Evolutionary conservation across 2,797 vertebrate genomes (phyloP).

Genomic region (Hipposideros larvatus): DNA sequence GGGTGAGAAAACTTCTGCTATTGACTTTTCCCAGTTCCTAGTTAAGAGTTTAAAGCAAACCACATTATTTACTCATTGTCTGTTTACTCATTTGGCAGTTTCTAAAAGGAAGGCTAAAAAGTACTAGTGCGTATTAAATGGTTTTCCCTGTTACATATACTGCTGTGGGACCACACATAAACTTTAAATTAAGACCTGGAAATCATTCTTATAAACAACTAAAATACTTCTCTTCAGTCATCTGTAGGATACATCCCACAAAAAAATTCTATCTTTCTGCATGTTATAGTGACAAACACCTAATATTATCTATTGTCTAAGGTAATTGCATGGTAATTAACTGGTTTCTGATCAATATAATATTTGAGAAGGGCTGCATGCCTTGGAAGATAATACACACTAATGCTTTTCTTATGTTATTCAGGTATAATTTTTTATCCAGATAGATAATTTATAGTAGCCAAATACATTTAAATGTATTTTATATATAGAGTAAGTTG

Average conservation of each 20-base stretch:
- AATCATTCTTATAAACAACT: slow-evolving; percentile 49
- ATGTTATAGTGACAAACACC: background rate
- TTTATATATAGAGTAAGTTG: background rate
- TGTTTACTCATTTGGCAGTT: slow-evolving; percentile 84
- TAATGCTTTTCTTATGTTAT: slow-evolving; percentile 11
- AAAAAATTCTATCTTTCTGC: slow-evolving; percentile 49
- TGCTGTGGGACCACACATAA: slow-evolving; percentile 41
- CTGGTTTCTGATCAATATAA: slow-evolving; percentile 43
- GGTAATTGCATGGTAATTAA: background rate
- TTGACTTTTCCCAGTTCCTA: slow-evolving; percentile 77
- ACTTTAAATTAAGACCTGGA: slow-evolving; percentile 61
- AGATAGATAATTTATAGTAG: background rate
- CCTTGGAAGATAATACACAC: slow-evolving; percentile 2
- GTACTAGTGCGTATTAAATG: slow-evolving; percentile 57
- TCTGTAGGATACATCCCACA: slow-evolving; percentile 28
- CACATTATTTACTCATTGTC: slow-evolving; percentile 78
- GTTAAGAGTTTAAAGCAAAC: slow-evolving; percentile 81
- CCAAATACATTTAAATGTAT: background rate
- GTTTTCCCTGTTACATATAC: slow-evolving; percentile 21
- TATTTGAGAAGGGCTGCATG: background rate
- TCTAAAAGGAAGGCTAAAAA: slow-evolving; percentile 77
- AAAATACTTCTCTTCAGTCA: slow-evolving; percentile 61
- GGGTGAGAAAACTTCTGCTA: slow-evolving; percentile 84
- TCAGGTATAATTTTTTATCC: slow-evolving; percentile 3
- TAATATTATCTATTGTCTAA: slow-evolving; percentile 36